Evolutionary conservation across 2,113 vertebrate species (phyloP), one percentile per base, ranked within the genome.

Genomic region (Neodon shergylaensis): DNA sequence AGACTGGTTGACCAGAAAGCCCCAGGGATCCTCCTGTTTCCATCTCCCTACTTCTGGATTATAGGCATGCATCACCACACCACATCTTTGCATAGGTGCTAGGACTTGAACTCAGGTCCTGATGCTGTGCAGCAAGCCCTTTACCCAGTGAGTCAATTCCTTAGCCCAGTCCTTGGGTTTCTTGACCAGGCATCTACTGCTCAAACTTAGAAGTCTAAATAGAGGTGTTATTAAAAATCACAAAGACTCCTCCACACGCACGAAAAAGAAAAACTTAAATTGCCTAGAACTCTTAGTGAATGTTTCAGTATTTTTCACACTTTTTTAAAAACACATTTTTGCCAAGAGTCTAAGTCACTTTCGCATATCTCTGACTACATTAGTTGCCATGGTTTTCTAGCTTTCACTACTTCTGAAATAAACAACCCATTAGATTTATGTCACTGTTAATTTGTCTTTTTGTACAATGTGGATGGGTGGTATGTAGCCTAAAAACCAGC

Each of bases 251-350:
- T 84, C 82, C 93, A 92, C 94, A 81, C 91, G 84, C 96, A 97
- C 92, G 70, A 97, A 98, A 96, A 97, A 91, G n/a, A 94, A 95
- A 98, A 97, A 97, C 19, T 36, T 79, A 92, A 97, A 92, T 94
- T 91, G 82, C 58, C 33, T 44, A 31, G 58, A 95, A 81, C 70
- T 95, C 65, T 97, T 96, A 93, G 72, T 87, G 68, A 97, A 47
- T 73, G 90, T 96, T 97, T 98, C 90, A 92, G 72, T 92, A 96
- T 85, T 92, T 96, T 94, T 92, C 76, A 89, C 47, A 92, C 28
- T 10, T 78, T 92, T 84, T 92, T 90, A 90, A 58, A 91, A 97
- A 58, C 65, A 87, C 78, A 66, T 92, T 94, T 95, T 97, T 97
- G 76, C 89, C 92, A 96, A 96, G 96, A 98, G 90, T 96, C 49